Evolutionary conservation across 2,888 invertebrate species (phyloP).

Genomic region (Cephus pygmeus): DNA sequence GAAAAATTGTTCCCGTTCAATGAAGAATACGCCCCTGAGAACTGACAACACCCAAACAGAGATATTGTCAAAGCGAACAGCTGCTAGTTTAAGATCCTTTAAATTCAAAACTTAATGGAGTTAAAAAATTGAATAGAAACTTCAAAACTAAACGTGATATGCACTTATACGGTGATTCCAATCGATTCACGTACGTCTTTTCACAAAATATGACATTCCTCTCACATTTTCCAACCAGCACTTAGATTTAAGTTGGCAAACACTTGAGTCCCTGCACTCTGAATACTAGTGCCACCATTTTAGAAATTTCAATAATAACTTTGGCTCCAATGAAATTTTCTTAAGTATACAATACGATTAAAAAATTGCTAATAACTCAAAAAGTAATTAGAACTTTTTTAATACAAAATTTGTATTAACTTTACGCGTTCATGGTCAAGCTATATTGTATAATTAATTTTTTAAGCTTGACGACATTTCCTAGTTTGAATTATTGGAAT

Average conservation of each 20-base stretch:
- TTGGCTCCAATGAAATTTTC: not conserved
- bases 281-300: not conserved
- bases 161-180: not conserved
- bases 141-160: not conserved
- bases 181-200: not conserved
- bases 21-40: not conserved
- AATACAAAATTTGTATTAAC: not conserved
- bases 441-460: not conserved
- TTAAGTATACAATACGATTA: not conserved
- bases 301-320: not conserved
- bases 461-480: not conserved
- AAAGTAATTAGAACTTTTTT: not conserved
- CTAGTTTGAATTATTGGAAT: not conserved
- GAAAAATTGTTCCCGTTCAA: not conserved
- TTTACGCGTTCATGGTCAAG: not conserved
- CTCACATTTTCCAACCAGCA: slow-evolving; percentile 1
- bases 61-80: not conserved
- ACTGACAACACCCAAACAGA: not conserved
- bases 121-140: not conserved
- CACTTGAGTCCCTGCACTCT: not conserved
- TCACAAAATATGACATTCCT: slow-evolving; percentile 1
- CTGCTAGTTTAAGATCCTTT: not conserved
- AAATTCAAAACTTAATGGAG: not conserved
- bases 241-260: not conserved
- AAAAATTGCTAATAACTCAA: not conserved